phyloP scores from a whole-genome alignment of 2,888 invertebrate species.

The Plagiodera versicolora region DNA sequence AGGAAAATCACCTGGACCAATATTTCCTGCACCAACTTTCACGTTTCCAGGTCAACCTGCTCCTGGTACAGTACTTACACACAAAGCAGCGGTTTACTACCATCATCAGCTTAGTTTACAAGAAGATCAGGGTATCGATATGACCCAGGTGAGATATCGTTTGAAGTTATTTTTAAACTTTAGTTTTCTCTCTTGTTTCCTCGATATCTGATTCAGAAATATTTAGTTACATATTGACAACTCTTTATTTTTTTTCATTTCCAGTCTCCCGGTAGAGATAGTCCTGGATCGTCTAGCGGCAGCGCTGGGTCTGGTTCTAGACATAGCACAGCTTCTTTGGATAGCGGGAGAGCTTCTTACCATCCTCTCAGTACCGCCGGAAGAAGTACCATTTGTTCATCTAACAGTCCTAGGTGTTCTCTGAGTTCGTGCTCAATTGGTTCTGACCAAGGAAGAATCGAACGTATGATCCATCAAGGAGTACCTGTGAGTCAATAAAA shows the following conservation, averaged over 20 bases:
- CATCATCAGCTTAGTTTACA: constrained; percentile 81
- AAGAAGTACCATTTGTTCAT: constrained; percentile 55
- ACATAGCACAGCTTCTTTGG: constrained; percentile 86
- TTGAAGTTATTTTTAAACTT: not conserved
- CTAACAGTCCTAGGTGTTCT: constrained; percentile 69
- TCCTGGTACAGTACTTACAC: constrained; percentile 67
- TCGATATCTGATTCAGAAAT: no score
- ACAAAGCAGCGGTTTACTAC: constrained; percentile 77
- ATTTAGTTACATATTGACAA: no score
- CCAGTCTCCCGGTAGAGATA: constrained; percentile 91
- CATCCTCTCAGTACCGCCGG: constrained; percentile 59
- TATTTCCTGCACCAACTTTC: constrained; percentile 68
- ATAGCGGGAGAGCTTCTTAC: constrained; percentile 90
- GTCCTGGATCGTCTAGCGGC: constrained; percentile 86
- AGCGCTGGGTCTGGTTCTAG: constrained; percentile 86
- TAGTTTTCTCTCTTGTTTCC: no score
- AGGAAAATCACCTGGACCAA: constrained; percentile 68
- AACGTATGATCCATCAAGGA: constrained; percentile 74
- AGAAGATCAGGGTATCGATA: constrained; percentile 87
- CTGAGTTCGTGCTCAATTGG: constrained; percentile 79
- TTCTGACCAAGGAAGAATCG: constrained; percentile 70
- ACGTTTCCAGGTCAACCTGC: constrained; percentile 71
- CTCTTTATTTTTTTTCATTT: constrained; percentile 32
- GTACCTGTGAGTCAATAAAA: constrained; percentile 61
- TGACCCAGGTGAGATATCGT: constrained; percentile 67